Evolutionary conservation across 1,140 invertebrate species (phyloP), one percentile per base, ranked within the genome.

Genomic region (Halictus rubicundus): DNA sequence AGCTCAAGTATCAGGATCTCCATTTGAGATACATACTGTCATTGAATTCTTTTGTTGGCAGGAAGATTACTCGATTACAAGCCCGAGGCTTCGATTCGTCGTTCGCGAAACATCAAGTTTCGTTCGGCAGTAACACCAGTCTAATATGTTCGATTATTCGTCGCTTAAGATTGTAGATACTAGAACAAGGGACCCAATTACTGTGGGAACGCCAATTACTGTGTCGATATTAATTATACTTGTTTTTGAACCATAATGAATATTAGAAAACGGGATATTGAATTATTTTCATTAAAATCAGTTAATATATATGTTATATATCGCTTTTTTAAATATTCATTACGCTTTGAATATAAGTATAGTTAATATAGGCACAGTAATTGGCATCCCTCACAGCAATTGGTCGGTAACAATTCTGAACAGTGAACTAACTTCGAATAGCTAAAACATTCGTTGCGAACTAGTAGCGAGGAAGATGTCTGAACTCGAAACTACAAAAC

Each of bases 11-110:
- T 19, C 46, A 80, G 64, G 21, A 19, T 73, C 68, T 80, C 42
- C 39, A 42, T 54, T 61, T 37, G 32, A 81, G 21, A n/a, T n/a
- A n/a, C n/a, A 76, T n/a, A n/a, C 64, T 61, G 52, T 39, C 32
- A 68, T 61, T 71, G 49, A 83, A 85, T 52, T 7, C 16, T 59
- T 19, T 27, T 27, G 21, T 52, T 61, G 68, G 52, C 25, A 68
- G 82, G 78, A 84, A 84, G 71, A 84, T 76, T 84, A 79, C 61
- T 57, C 68, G 59, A 63, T 14, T 71, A 68, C 32, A 82, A 52
- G 66, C 46, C 25, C 23, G 57, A 74, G 74, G 54, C 21, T 66
- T 39, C 49, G 14, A 77, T 70, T 84, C 16, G 57, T 66, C n/a
- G 9, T 54, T 76, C 25, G 3, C 10, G 37, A 76, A 82, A 25